Evolutionary conservation across 2,888 invertebrate genomes (phyloP).

Genomic region (Elmis aenea): DNA sequence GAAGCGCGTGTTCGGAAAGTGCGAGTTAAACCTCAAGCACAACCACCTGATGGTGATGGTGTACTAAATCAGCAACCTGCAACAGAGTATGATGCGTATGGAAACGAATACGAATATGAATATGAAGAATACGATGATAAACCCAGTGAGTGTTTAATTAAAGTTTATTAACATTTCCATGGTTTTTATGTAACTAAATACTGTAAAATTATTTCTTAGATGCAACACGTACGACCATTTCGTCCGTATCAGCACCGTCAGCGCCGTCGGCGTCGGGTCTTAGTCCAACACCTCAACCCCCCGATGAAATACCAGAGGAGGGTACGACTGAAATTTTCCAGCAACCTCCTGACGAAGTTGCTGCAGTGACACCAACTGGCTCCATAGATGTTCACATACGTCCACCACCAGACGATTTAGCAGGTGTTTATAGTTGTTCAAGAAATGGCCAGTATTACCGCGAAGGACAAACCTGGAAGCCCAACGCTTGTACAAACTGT

Average conservation of each 20-base stretch:
- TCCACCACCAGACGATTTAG: slow-evolving; percentile 22
- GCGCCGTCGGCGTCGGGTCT: neutral
- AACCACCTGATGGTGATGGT: slow-evolving; percentile 7
- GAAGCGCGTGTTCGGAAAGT: slow-evolving; percentile 32
- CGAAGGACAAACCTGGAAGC: slow-evolving; percentile 65
- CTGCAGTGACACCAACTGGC: slow-evolving; percentile 36
- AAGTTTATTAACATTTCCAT: too few relatives aligned
- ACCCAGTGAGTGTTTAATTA: slow-evolving; percentile 22
- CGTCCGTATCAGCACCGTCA: slow-evolving; percentile 1
- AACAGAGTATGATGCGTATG: slow-evolving; percentile 31
- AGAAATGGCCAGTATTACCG: slow-evolving; percentile 58
- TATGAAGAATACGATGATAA: slow-evolving; percentile 36
- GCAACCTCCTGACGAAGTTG: slow-evolving; percentile 41
- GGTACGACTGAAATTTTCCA: slow-evolving; percentile 28
- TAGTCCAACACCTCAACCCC: slow-evolving; percentile 39
- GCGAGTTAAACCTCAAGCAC: slow-evolving; percentile 4
- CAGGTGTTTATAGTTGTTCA: slow-evolving; percentile 44
- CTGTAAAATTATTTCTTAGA: neutral
- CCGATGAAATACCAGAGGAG: slow-evolving; percentile 34
- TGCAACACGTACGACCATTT: neutral
- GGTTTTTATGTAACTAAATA: neutral
- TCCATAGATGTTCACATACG: slow-evolving; percentile 33
- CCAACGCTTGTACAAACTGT: slow-evolving; percentile 69
- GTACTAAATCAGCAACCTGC: slow-evolving; percentile 37
- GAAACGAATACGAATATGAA: slow-evolving; percentile 33